Evolutionary conservation across 2,113 vertebrate genomes (phyloP).

Genomic region (Centrocercus urophasianus): DNA sequence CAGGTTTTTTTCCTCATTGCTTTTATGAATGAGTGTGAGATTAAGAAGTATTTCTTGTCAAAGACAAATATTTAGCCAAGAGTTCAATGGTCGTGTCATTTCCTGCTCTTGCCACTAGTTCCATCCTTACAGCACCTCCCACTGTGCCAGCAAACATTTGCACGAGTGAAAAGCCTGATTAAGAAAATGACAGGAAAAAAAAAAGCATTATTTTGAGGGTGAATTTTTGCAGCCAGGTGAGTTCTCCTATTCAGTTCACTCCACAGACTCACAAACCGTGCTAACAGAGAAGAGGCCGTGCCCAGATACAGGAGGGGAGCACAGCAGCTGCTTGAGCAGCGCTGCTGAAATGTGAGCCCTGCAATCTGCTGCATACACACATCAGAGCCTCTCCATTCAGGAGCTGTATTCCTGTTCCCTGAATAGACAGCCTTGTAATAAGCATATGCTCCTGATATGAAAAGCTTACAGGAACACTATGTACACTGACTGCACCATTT

Average conservation of each 20-base stretch:
- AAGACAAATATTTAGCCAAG: not conserved
- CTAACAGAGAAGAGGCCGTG: not conserved
- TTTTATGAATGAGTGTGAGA: slow-evolving; percentile 7
- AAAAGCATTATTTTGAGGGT: not conserved
- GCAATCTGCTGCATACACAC: not conserved
- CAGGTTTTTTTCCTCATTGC: not conserved
- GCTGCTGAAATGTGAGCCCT: not conserved
- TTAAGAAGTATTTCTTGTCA: not conserved
- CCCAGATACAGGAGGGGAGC: not conserved
- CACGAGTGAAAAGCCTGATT: not conserved
- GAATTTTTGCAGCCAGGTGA: not conserved
- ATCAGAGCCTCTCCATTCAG: not conserved
- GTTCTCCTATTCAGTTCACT: not conserved
- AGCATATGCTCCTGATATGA: not conserved
- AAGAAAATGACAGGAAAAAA: not conserved
- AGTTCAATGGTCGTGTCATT: not conserved
- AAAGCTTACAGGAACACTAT: not conserved
- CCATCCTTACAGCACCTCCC: not conserved
- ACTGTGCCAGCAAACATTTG: not conserved
- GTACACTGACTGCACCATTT: not conserved
- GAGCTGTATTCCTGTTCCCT: not conserved
- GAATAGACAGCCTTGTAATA: not conserved
- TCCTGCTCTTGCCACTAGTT: not conserved
- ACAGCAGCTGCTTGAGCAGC: not conserved
- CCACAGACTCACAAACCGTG: fast-evolving